Base-by-base conservation (phyloP, 2,888 invertebrate species). In the Apamea epomidion region DNA sequence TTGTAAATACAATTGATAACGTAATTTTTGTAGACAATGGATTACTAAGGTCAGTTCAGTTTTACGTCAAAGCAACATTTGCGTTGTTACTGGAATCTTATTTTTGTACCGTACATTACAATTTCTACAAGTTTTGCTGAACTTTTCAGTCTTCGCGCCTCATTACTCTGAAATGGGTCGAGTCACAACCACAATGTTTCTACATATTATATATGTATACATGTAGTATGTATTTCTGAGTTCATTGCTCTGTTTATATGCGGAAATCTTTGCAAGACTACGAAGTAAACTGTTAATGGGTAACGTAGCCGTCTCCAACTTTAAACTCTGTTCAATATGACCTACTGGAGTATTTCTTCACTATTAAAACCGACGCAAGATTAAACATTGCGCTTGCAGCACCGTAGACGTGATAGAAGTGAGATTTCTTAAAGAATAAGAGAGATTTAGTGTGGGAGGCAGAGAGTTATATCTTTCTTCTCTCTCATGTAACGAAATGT, bases 61-160 rank as follows among this genome's bases (percentile, higher is more conserved):
- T 42, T 51, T 72, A 62, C 71, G 76, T 82, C 81, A 82, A 72
- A 76, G 51, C 60, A 71, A 76, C 25, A 21, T 80, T 5, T 81
- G 25, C 48, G n/a, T 71, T 71, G 60, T 51, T 71, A 67, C 51
- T 25, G 12, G 45, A 62, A 73, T 51, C 0, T 51, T 64, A n/a
- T 7, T 18, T 67, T 65, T 58, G 16, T 48, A 58, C 42, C 21
- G 14, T 51, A 37, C 45, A 32, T 18, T 25, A 32, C 0, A 25
- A n/a, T 48, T 37, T 74, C 25, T 64, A 80, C 10, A 68, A 67
- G 42, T 51, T 69, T 60, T 25, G 8, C 58, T 51, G 67, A 72
- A 62, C 60, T 82, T 62, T 82, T 62, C n/a, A 71, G 70, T 70
- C 42, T 75, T 81, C 37, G 29, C 54, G 48, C 4, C 37, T 62